Evolutionary conservation across 92 coral and sea anemone genomes (phyloP).

Genomic region (Umimayanthus chanpuru): DNA sequence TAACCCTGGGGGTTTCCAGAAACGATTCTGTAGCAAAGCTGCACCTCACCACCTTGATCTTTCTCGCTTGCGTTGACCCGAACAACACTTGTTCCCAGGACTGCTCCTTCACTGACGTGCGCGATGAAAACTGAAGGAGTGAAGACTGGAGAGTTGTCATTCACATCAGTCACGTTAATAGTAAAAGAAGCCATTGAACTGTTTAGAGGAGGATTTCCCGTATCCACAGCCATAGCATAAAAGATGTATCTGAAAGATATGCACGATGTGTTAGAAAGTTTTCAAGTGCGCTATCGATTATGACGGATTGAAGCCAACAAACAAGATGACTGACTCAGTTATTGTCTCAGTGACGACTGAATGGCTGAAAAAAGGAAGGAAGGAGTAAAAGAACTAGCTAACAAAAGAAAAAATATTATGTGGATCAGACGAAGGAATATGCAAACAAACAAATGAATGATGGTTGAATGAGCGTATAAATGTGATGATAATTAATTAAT

Average conservation of each 20-base stretch:
- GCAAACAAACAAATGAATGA: background rate
- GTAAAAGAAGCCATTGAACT: conserved; percentile 63
- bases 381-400: background rate
- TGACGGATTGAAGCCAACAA: background rate
- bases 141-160: conserved; percentile 79
- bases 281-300: background rate
- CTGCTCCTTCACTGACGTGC: conserved; percentile 56
- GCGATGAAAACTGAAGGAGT: conserved; percentile 61
- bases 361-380: background rate
- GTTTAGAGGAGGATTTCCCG: conserved; percentile 69
- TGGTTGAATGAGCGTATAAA: too few species aligned
- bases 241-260: conserved; percentile 56
- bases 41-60: conserved; percentile 53
- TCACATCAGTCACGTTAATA: conserved; percentile 63
- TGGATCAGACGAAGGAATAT: background rate
- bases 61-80: conserved; percentile 65
- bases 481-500: too few species aligned
- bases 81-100: conserved; percentile 51
- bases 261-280: background rate
- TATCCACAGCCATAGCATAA: conserved; percentile 65
- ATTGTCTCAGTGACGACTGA: background rate
- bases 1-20: conserved; percentile 52
- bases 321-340: background rate
- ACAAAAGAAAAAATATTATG: background rate
- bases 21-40: conserved; percentile 53